These are phyloP conservation scores for Brenthis daphne DNA, from an alignment of 2,888 invertebrate species.

Conservation along the genomic window DNA sequence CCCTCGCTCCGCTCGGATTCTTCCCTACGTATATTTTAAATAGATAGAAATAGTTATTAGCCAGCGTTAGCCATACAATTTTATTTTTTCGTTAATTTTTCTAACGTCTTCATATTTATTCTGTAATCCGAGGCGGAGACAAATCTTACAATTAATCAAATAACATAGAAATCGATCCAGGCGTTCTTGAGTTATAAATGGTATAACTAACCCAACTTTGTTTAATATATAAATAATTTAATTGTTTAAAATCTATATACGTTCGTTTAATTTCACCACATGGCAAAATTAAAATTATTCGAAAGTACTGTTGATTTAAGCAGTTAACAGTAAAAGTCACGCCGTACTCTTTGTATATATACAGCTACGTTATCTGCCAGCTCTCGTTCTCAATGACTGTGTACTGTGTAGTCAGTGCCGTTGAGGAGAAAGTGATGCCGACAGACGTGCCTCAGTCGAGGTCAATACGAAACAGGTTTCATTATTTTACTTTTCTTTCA, in stretches of 20 bases:
- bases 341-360: constrained; percentile 23
- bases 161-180: too few species aligned
- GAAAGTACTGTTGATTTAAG: constrained; percentile 31
- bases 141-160: too few species aligned
- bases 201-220: too few species aligned
- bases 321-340: constrained; percentile 31
- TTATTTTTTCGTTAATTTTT: too few species aligned
- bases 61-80: too few species aligned
- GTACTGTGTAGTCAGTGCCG: constrained; percentile 42
- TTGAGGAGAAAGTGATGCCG: constrained; percentile 67
- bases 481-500: constrained; percentile 60
- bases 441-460: constrained; percentile 56
- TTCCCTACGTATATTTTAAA: too few species aligned
- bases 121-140: too few species aligned
- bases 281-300: constrained; percentile 6
- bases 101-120: too few species aligned
- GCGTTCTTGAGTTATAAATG: too few species aligned
- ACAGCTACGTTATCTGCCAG: constrained; percentile 15
- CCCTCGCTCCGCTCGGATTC: too few species aligned
- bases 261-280: background rate
- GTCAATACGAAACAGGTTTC: constrained; percentile 70
- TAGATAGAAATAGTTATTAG: too few species aligned
- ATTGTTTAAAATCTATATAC: too few species aligned
- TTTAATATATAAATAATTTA: background rate
- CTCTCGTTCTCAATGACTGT: constrained; percentile 20